Conservation (phyloP, 2,888 invertebrate genomes). For the Drosophila emarginata region DNA sequence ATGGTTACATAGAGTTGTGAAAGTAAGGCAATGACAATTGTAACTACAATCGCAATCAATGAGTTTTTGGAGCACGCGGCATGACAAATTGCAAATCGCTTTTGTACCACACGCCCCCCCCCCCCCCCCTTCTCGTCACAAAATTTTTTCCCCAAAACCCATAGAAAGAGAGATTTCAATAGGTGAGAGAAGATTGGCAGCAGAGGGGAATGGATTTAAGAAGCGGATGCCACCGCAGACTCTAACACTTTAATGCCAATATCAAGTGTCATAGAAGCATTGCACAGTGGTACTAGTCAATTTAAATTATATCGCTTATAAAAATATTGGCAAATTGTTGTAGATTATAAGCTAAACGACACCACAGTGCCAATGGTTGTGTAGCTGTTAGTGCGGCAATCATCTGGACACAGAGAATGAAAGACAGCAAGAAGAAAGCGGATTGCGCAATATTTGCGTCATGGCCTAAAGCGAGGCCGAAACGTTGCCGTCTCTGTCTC, state of each 20-base stretch:
- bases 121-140: too few relatives aligned
- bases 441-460: slow-evolving; percentile 67
- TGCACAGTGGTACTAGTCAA: slow-evolving; percentile 13
- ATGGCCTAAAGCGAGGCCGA: slow-evolving; percentile 46
- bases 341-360: not conserved
- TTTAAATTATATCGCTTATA: not conserved
- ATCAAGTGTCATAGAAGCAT: slow-evolving; percentile 47
- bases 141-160: slow-evolving; percentile 19
- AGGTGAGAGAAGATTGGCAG: not conserved
- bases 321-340: not conserved
- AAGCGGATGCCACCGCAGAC: slow-evolving; percentile 29
- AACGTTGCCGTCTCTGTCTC: too few relatives aligned
- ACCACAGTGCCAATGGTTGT: not conserved
- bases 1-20: slow-evolving; percentile 36
- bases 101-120: too few relatives aligned
- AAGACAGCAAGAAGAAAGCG: slow-evolving; percentile 61
- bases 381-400: slow-evolving; percentile 26
- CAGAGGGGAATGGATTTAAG: not conserved
- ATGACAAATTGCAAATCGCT: slow-evolving; percentile 55
- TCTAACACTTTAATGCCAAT: slow-evolving; percentile 10
- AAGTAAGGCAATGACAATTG: slow-evolving; percentile 55
- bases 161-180: not conserved
- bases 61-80: slow-evolving; percentile 51
- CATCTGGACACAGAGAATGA: slow-evolving; percentile 51
- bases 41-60: slow-evolving; percentile 45